Evolutionary conservation across 2,113 vertebrate genomes (phyloP), one percentile per base, ranked within the genome.

Genomic region (Fregata magnificens): DNA sequence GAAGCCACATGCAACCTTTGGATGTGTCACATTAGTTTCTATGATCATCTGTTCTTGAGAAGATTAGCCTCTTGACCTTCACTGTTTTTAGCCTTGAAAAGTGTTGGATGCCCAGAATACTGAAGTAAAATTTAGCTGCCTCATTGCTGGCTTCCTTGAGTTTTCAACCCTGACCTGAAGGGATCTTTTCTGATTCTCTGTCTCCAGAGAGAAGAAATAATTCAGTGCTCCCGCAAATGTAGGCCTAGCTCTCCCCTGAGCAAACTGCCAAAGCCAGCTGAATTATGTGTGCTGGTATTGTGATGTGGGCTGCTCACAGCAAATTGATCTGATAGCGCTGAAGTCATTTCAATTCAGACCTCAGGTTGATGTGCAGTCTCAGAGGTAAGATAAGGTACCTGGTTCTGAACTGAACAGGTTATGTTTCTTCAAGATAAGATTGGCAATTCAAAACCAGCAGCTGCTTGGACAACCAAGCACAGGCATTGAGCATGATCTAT

Each of bases 341-440:
- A 80, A 97, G 92, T 93, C 65, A 95, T 96, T 97, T 96, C 87
- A 72, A 88, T 96, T 90, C 97, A 97, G 90, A 95, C 81, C 88
- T 93, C 84, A 87, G 79, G 76, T 24, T 96, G 97, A 97, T 95
- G 84, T 93, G 95, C 95, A 89, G 97, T 90, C 95, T 87, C 95
- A 91, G 95, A 97, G 89, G 95, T 93, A 91, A 97, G 97, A 97
- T 97, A 97, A 96, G 95, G 92, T 88, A 63, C 95, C 72, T 82
- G 91, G 76, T 91, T 95, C 82, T 81, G 92, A 97, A 88, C 85
- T 38, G 91, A 94, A 90, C 91, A 94, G 95, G 95, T 95, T 86
- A 86, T 96, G 95, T 96, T 97, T 97, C 91, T 97, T 96, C 80
- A 85, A 78, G 93, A 96, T 97, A 96, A 96, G 91, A 89, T 21